A percentile compares a stretch with the other conserved stretches of the same genome.
Conservation (phyloP, 2,113 vertebrate species). For the Paradoxurus hermaphroditus region DNA sequence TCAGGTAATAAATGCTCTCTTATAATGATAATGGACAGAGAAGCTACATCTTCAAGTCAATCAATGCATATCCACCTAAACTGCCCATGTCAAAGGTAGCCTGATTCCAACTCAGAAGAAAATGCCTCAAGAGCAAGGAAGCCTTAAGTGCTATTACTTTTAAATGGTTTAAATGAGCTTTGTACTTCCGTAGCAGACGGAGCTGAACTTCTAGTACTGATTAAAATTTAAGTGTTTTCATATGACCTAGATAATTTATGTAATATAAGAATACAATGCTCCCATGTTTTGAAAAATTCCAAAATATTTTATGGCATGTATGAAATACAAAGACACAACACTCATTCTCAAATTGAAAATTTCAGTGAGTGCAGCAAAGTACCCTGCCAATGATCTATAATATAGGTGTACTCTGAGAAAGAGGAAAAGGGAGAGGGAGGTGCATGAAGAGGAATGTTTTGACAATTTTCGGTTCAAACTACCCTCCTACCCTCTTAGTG, state of each 20-base stretch:
- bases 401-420: not conserved
- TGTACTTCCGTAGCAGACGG: conserved; percentile 10
- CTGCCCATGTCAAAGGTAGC: not conserved
- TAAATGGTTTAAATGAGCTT: conserved; percentile 30
- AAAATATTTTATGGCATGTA: not conserved
- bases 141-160: conserved; percentile 13
- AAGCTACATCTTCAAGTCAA: not conserved
- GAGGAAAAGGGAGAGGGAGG: not conserved
- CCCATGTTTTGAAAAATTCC: not conserved
- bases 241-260: not conserved
- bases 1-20: not conserved
- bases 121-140: not conserved
- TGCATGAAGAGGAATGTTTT: not conserved
- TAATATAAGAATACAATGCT: not conserved
- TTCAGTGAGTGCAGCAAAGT: not conserved
- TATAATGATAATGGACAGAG: not conserved
- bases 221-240: not conserved
- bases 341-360: not conserved
- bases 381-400: not conserved
- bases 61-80: not conserved
- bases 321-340: not conserved
- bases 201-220: conserved; percentile 18
- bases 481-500: not conserved
- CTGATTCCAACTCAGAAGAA: not conserved
- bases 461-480: not conserved